Conservation (phyloP, 2,888 invertebrate species). For the Ptychoptera albimana region DNA sequence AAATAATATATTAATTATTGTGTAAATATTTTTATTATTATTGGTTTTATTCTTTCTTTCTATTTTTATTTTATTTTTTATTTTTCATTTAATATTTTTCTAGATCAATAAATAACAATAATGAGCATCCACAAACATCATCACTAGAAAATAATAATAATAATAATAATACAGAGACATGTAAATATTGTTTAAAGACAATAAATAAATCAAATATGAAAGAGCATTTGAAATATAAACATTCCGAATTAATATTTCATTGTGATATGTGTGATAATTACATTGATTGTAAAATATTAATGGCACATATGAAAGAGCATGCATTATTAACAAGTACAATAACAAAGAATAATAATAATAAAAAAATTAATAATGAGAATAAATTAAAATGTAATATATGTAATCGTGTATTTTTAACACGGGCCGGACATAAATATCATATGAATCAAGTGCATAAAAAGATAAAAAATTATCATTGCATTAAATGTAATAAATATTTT, state of each 20-base stretch:
- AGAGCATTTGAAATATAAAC: slow-evolving; percentile 24
- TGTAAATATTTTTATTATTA: too few species aligned
- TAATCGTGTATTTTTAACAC: slow-evolving; percentile 31
- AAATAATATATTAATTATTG: too few species aligned
- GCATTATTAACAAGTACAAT: slow-evolving; percentile 16
- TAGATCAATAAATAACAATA: not conserved
- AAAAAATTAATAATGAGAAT: slow-evolving; percentile 13
- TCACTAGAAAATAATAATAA: too few species aligned
- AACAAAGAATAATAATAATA: not conserved
- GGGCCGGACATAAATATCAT: slow-evolving; percentile 37
- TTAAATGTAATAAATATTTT: slow-evolving; percentile 33
- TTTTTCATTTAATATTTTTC: not conserved
- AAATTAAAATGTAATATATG: slow-evolving; percentile 33
- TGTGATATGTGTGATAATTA: slow-evolving; percentile 31
- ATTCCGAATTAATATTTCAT: slow-evolving; percentile 27
- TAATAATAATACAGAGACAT: not conserved
- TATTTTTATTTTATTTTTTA: too few species aligned
- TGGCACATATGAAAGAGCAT: slow-evolving; percentile 30
- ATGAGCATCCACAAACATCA: not conserved
- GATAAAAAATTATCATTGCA: slow-evolving; percentile 32
- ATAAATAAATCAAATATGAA: slow-evolving; percentile 6
- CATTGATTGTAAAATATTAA: slow-evolving; percentile 24
- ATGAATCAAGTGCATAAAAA: slow-evolving; percentile 33
- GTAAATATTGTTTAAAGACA: slow-evolving; percentile 8
- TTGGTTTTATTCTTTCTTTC: too few species aligned